Base-by-base conservation (phyloP, 2,888 invertebrate species). In the Lycaena phlaeas region DNA sequence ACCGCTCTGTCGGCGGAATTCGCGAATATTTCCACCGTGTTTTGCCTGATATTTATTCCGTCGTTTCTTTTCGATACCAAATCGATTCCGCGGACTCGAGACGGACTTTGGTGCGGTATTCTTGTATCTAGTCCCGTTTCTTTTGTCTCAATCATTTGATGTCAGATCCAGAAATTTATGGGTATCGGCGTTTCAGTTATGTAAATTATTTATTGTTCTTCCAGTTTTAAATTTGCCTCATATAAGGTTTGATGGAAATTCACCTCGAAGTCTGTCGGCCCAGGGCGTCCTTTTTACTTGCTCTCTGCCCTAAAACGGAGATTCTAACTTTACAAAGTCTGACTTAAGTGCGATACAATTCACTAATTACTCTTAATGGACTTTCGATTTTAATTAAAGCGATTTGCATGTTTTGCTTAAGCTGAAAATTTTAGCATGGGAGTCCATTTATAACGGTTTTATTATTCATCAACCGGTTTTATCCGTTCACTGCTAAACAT, bases 1-100 rank as follows among this genome's bases (percentile, higher is more conserved):
- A 61, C 57, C 51, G 57, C 56, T 64, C 60, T 65, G 71, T 63
- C 69, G 64, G 59, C 56, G 61, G 56, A 55, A 59, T 54, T 47
- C 49, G 45, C 54, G 58, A 59, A 73, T 74, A 64, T 68, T 64
- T 67, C 50, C 57, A 57, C 55, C 65, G 54, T 73, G 74, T 78
- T 77, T 78, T 71, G 69, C 59, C 59, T 59, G 62, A 71, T 74
- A 72, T 65, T 64, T 67, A 74, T 73, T 64, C 69, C 48, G 56
- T 57, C 67, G 67, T 68, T 61, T 56, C 57, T 59, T 62, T 64
- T 59, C 51, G 51, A 56, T 52, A n/a, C n/a, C n/a, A 58, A 66
- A 69, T 70, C 67, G 66, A 66, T 74, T 71, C 70, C 51, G 43
- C 46, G 57, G 71, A 78, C 75, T 71, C 53, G 49, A 42, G n/a